Conservation (phyloP, 2,797 vertebrate genomes). For the Pipistrellus nathusii region DNA sequence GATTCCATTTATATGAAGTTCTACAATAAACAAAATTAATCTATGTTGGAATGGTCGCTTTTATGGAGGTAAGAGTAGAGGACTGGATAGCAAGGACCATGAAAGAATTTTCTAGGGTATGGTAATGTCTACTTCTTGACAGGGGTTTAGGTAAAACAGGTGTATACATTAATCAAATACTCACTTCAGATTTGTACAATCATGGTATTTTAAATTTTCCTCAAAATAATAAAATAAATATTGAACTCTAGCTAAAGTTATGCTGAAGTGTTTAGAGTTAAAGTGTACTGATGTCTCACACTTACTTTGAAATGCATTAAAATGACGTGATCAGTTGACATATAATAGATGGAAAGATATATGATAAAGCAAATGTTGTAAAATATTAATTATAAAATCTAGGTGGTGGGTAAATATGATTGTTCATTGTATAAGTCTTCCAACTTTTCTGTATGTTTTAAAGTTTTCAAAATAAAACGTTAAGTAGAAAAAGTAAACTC, state of each 20-base stretch:
- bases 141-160: constrained; percentile 30
- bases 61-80: not conserved
- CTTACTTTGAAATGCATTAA: constrained; percentile 63
- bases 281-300: constrained; percentile 52
- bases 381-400: constrained; percentile 43
- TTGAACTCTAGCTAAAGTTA: constrained; percentile 40
- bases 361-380: constrained; percentile 45
- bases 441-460: constrained; percentile 16
- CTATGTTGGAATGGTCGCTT: not conserved
- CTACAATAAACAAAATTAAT: not conserved
- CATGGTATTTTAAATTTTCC: constrained; percentile 47
- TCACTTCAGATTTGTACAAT: constrained; percentile 20
- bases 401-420: not conserved
- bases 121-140: not conserved
- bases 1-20: constrained; percentile 34
- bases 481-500: constrained; percentile 61
- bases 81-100: not conserved
- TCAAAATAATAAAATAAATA: constrained; percentile 48
- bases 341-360: not conserved
- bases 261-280: constrained; percentile 19
- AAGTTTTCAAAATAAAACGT: constrained; percentile 64
- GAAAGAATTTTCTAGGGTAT: not conserved
- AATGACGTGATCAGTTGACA: constrained; percentile 25
- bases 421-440: constrained; percentile 7
- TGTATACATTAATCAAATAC: constrained; percentile 41